A percentile compares a stretch with the other conserved stretches of the same genome.
These are phyloP conservation scores for Molorchus minor DNA, from an alignment of 2,888 invertebrate species.

Conservation along the genomic window DNA sequence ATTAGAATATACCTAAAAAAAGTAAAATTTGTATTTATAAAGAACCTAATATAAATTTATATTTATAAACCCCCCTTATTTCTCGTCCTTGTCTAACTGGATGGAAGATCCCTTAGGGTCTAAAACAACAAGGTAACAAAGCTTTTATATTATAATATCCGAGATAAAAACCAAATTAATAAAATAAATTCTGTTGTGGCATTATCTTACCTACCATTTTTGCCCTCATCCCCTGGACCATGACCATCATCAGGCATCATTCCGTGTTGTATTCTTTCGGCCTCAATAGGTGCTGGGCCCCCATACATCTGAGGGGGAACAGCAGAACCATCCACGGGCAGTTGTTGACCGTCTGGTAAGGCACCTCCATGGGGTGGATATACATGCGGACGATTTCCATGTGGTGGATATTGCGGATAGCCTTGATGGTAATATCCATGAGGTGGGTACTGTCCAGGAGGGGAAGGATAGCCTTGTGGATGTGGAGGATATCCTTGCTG, in stretches of 20 bases:
- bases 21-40: too few species aligned
- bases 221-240: slow-evolving; percentile 13
- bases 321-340: slow-evolving; percentile 10
- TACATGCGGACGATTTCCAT: slow-evolving; percentile 63
- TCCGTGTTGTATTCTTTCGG: slow-evolving; percentile 11
- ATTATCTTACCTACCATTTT: slow-evolving; percentile 19
- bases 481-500: slow-evolving; percentile 57
- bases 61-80: too few species aligned
- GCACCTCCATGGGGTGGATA: slow-evolving; percentile 54
- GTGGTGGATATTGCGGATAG: slow-evolving; percentile 67
- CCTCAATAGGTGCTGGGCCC: slow-evolving; percentile 10
- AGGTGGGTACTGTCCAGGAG: slow-evolving; percentile 50
- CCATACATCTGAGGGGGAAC: slow-evolving; percentile 17
- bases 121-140: too few species aligned
- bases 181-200: too few species aligned
- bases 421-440: slow-evolving; percentile 64
- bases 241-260: slow-evolving; percentile 21
- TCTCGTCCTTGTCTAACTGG: too few species aligned
- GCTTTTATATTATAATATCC: too few species aligned
- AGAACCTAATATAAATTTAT: too few species aligned
- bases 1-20: too few species aligned
- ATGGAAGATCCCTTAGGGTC: too few species aligned
- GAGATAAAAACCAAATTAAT: too few species aligned
- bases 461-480: slow-evolving; percentile 57
- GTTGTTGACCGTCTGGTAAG: slow-evolving; percentile 15